phyloP scores from a whole-genome alignment of 2,888 invertebrate genomes.

The Pachydiplax longipennis region DNA sequence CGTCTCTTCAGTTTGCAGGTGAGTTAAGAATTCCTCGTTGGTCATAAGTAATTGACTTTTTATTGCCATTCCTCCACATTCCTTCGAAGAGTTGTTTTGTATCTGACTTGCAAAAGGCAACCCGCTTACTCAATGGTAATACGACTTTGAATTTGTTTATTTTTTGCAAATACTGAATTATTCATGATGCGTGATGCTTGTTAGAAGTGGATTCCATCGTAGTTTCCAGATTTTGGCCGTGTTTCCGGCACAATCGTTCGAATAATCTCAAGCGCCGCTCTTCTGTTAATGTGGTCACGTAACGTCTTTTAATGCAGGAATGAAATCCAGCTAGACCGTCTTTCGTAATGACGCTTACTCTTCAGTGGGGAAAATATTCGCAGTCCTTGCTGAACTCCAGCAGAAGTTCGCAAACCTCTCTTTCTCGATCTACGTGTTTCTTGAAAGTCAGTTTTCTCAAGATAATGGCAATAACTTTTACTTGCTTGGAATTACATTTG shows the following conservation, averaged over 20 bases:
- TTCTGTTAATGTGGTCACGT: background rate
- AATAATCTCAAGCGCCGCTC: background rate
- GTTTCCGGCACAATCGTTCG: background rate
- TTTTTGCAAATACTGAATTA: background rate
- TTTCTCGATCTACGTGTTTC: too few relatives aligned
- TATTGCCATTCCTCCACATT: background rate
- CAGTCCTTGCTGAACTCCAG: too few relatives aligned
- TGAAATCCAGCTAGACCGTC: background rate
- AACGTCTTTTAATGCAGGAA: background rate
- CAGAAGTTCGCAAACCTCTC: too few relatives aligned
- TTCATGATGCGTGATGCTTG: background rate
- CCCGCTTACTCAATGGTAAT: background rate
- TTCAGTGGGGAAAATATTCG: background rate
- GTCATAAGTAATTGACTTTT: background rate
- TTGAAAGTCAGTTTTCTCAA: too few relatives aligned
- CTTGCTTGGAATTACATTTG: too few relatives aligned
- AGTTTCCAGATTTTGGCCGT: background rate
- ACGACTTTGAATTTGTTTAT: background rate
- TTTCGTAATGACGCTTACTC: background rate
- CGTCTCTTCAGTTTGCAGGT: constrained; percentile 63
- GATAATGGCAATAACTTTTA: too few relatives aligned
- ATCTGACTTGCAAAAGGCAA: background rate
- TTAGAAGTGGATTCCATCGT: background rate
- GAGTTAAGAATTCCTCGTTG: background rate
- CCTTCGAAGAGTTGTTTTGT: constrained; percentile 53